A percentile compares a stretch with the other conserved stretches of the same genome.
Evolutionary conservation across 2,888 invertebrate genomes (phyloP).

Genomic region (Brachyptera risi): DNA sequence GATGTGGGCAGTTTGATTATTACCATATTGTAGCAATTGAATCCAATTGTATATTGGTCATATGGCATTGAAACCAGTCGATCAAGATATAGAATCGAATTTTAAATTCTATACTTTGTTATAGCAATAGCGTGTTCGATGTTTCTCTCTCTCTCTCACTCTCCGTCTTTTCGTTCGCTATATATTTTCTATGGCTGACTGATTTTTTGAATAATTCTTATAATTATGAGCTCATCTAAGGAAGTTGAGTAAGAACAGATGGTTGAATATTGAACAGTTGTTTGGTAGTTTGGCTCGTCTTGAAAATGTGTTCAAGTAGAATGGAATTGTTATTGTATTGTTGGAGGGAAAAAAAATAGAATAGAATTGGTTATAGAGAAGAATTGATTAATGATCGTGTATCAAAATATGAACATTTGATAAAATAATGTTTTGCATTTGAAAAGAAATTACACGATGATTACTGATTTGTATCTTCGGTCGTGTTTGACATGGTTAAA

Average conservation of each 20-base stretch:
- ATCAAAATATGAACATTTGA: neutral
- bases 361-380: too few species aligned
- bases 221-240: slow-evolving; percentile 21
- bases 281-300: neutral
- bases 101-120: slow-evolving; percentile 18
- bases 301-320: neutral
- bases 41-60: slow-evolving; percentile 22
- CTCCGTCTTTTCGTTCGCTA: neutral
- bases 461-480: too few species aligned
- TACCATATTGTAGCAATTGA: slow-evolving; percentile 12
- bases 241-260: slow-evolving; percentile 20
- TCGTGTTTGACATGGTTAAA: too few species aligned
- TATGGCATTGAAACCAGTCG: slow-evolving; percentile 22
- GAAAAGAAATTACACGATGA: neutral
- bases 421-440: neutral
- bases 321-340: neutral
- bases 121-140: neutral
- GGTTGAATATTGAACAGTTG: neutral
- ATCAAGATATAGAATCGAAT: slow-evolving; percentile 12
- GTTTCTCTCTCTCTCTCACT: neutral
- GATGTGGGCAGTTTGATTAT: slow-evolving; percentile 14
- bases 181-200: slow-evolving; percentile 24
- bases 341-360: too few species aligned
- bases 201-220: slow-evolving; percentile 31
- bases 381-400: too few species aligned